These are phyloP conservation scores for Morphnarchus princeps DNA, from an alignment of 2,113 vertebrate species.

Conservation along the genomic window DNA sequence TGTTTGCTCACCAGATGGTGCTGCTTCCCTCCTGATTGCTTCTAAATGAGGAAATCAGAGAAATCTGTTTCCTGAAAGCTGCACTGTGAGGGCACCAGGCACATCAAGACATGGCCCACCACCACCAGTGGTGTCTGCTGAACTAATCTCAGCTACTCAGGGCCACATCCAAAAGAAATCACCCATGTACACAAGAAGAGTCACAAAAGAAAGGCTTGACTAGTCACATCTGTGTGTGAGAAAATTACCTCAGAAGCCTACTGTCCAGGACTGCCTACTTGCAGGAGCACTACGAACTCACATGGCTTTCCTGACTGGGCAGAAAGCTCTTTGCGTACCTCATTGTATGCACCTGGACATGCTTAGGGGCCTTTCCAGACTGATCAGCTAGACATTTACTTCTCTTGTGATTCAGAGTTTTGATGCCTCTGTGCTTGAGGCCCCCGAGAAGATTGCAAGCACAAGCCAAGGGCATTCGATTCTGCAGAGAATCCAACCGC, in stretches of 20 bases:
- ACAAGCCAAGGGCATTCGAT: neutral
- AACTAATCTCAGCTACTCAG: neutral
- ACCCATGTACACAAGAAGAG: neutral
- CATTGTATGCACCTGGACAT: neutral
- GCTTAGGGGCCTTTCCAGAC: neutral
- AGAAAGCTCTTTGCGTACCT: neutral
- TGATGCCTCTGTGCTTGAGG: neutral
- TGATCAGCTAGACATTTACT: neutral
- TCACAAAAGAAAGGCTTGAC: neutral
- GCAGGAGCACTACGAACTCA: neutral
- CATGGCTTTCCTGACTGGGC: neutral
- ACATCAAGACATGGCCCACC: neutral
- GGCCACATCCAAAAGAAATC: neutral
- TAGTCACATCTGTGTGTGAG: neutral
- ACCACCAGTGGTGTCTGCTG: neutral
- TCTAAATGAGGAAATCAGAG: neutral
- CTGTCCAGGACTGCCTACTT: neutral
- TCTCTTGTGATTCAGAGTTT: neutral
- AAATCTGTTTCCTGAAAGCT: neutral
- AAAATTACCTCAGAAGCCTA: neutral
- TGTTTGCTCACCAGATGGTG: constrained; percentile 56
- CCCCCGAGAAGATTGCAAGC: neutral
- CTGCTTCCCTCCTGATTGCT: constrained; percentile 24
- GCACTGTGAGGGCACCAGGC: neutral
- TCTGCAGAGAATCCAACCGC: neutral